Evolutionary conservation across 2,113 vertebrate species (phyloP).

Genomic region (Neogobius melanostomus): DNA sequence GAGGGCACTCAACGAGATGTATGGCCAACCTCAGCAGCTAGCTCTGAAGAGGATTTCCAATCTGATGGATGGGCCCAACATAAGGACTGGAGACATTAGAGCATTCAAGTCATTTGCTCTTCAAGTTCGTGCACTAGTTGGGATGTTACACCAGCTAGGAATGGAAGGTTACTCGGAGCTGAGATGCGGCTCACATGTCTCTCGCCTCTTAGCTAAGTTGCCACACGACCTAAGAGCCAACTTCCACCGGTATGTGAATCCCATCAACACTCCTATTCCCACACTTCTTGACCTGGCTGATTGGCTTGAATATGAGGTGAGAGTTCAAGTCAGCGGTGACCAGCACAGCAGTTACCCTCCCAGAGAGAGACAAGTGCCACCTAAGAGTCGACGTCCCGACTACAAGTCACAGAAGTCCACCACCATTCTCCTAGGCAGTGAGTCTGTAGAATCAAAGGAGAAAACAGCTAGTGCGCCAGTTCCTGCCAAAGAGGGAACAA

Average conservation of each 20-base stretch:
- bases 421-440: not conserved
- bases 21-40: too few relatives aligned
- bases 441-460: not conserved
- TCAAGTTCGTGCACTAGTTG: not conserved
- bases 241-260: too few relatives aligned
- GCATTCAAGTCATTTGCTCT: conserved; percentile 2
- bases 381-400: not conserved
- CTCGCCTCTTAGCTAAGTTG: conserved; percentile 15
- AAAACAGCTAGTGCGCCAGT: not conserved
- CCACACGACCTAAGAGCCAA: conserved; percentile 5
- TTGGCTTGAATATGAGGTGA: too few relatives aligned
- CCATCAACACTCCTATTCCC: too few relatives aligned
- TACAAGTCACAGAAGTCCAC: not conserved
- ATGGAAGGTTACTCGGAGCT: not conserved
- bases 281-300: too few relatives aligned
- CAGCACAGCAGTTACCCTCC: too few relatives aligned
- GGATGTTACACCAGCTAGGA: conserved; percentile 5
- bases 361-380: not conserved
- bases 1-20: too few relatives aligned
- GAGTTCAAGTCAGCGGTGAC: too few relatives aligned
- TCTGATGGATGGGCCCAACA: conserved; percentile 6
- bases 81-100: not conserved
- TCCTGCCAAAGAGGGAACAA: not conserved
- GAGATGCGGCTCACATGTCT: conserved; percentile 6
- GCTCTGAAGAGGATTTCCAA: not conserved